Conservation (phyloP, 2,888 invertebrate species). For the Carcina quercana region DNA sequence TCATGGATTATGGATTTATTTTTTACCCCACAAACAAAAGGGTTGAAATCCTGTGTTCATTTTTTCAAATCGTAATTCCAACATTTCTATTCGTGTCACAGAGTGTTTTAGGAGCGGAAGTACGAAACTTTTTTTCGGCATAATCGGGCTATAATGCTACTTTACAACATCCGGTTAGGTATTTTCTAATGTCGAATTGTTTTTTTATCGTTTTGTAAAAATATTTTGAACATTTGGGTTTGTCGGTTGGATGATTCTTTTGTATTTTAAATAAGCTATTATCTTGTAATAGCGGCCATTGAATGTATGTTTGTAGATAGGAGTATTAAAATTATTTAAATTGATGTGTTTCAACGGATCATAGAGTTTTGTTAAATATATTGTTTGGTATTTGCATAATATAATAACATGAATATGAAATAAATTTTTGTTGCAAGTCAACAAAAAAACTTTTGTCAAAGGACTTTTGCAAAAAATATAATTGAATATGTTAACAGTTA, state of each 20-base stretch:
- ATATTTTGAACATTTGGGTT: slow-evolving; percentile 11
- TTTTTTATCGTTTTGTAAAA: slow-evolving; percentile 12
- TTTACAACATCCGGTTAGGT: slow-evolving; percentile 47
- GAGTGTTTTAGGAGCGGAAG: slow-evolving; percentile 47
- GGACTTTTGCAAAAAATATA: no score
- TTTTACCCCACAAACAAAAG: background rate
- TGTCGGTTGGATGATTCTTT: slow-evolving; percentile 16
- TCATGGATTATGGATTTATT: slow-evolving; percentile 1
- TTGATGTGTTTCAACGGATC: no score
- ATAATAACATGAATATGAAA: no score
- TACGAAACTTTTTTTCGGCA: slow-evolving; percentile 37
- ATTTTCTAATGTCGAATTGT: slow-evolving; percentile 29
- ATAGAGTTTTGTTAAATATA: no score
- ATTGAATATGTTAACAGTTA: no score
- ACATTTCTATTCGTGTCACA: slow-evolving; percentile 59
- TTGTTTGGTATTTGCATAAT: no score
- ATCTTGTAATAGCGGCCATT: slow-evolving; percentile 12
- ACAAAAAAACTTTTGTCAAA: no score
- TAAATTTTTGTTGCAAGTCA: no score
- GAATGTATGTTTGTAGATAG: slow-evolving; percentile 4
- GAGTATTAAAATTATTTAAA: background rate
- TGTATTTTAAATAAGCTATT: slow-evolving; percentile 37
- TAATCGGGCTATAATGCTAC: slow-evolving; percentile 44
- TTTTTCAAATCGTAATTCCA: slow-evolving; percentile 38
- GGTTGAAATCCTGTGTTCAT: slow-evolving; percentile 14